phyloP scores from a whole-genome alignment of 2,113 vertebrate species.

The Esox niger region DNA sequence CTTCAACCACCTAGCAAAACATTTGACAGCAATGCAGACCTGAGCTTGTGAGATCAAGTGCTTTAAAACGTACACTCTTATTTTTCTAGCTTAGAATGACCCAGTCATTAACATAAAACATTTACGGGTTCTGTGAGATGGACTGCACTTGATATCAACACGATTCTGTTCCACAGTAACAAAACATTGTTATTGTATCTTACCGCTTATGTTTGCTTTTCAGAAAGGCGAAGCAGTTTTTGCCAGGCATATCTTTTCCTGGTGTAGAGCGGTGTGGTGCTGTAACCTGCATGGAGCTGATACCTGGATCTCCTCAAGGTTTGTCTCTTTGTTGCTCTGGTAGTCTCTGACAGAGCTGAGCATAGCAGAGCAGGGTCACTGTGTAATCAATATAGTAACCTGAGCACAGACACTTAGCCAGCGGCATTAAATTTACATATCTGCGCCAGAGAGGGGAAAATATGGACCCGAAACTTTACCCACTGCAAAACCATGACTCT shows the following conservation, averaged over 20 bases:
- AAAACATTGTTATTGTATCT: slow-evolving; percentile 13
- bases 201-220: slow-evolving; percentile 67
- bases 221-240: slow-evolving; percentile 71
- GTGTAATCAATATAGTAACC: slow-evolving; percentile 79
- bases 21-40: no score
- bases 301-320: slow-evolving; percentile 22
- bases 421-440: slow-evolving; percentile 82
- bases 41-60: no score
- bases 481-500: not conserved
- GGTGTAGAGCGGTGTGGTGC: slow-evolving; percentile 33
- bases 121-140: no score
- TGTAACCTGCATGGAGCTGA: slow-evolving; percentile 56
- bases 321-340: slow-evolving; percentile 52
- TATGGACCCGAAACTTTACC: slow-evolving; percentile 29
- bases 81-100: no score
- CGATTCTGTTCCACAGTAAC: no score
- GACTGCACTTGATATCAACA: not conserved
- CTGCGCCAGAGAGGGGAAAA: slow-evolving; percentile 48
- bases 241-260: slow-evolving; percentile 63
- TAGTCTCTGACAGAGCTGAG: slow-evolving; percentile 16
- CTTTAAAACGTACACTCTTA: no score
- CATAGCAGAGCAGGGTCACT: slow-evolving; percentile 57
- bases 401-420: slow-evolving; percentile 72
- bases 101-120: no score
- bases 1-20: slow-evolving; percentile 27